A percentile compares a stretch with the other conserved stretches of the same genome.
phyloP scores from a whole-genome alignment of 2,113 vertebrate species.

The Hemibagrus wyckioides region DNA sequence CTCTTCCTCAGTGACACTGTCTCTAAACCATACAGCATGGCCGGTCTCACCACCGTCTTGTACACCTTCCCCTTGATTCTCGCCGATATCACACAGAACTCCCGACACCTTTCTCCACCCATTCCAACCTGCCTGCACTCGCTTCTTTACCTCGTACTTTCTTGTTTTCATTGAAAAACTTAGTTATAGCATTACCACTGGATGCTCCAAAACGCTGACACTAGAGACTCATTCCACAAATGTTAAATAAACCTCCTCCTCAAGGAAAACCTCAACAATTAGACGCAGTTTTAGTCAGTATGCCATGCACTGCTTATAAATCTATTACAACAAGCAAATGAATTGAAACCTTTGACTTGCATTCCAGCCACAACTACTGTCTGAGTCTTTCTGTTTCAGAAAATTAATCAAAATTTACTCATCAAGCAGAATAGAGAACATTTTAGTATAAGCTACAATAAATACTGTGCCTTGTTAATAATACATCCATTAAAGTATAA shows the following conservation, averaged over 20 bases:
- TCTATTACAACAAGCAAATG: neutral
- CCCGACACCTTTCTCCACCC: too few relatives aligned
- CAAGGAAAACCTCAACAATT: neutral
- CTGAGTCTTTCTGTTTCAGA: neutral
- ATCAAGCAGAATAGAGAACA: neutral
- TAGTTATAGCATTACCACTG: neutral
- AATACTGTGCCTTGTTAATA: neutral
- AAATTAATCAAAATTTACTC: neutral
- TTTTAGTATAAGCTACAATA: neutral
- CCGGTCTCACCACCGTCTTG: too few relatives aligned
- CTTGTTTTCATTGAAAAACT: neutral
- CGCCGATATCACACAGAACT: too few relatives aligned
- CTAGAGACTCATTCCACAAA: neutral
- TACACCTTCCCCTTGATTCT: too few relatives aligned
- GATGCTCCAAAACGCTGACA: neutral
- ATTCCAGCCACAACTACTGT: neutral
- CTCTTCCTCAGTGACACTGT: too few relatives aligned
- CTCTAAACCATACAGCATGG: too few relatives aligned
- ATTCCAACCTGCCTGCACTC: too few relatives aligned
- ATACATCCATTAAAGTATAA: slow-evolving; percentile 1
- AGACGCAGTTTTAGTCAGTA: neutral
- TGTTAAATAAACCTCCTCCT: neutral
- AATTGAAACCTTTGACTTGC: neutral
- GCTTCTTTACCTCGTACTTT: too few relatives aligned
- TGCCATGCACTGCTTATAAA: neutral